A percentile compares a stretch with the other conserved stretches of the same genome.
Conservation (phyloP, 2,113 vertebrate species). For the Phrynosoma platyrhinos region DNA sequence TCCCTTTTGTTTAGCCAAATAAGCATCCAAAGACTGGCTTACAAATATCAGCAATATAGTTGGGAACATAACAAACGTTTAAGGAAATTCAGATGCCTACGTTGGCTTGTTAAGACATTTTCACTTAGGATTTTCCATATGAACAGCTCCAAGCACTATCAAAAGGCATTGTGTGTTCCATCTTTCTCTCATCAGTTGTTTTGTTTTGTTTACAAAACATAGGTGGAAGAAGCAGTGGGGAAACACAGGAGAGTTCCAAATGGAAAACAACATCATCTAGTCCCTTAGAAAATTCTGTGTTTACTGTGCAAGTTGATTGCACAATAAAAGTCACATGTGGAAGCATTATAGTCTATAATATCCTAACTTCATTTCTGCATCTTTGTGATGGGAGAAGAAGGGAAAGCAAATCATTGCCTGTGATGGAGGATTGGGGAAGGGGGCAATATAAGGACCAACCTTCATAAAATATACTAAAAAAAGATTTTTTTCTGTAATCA, state of each 20-base stretch:
- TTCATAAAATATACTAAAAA: not conserved
- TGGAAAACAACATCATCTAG: not conserved
- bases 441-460: not conserved
- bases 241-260: not conserved
- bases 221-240: not conserved
- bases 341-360: not conserved
- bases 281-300: not conserved
- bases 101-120: constrained; percentile 22
- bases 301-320: not conserved
- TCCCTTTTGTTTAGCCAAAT: no score
- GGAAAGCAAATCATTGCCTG: not conserved
- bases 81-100: not conserved
- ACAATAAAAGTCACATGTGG: not conserved
- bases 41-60: no score
- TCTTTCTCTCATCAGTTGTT: not conserved
- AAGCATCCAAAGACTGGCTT: no score
- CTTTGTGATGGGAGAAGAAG: not conserved
- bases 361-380: not conserved
- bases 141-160: not conserved
- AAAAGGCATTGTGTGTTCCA: not conserved
- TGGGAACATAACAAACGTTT: no score
- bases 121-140: not conserved
- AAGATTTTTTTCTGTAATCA: not conserved
- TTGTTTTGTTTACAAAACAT: not conserved
- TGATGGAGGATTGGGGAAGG: no score